A percentile compares a stretch with the other conserved stretches of the same genome.
Conservation (phyloP, 2,888 invertebrate species). For the Tenthredo mesomela region DNA sequence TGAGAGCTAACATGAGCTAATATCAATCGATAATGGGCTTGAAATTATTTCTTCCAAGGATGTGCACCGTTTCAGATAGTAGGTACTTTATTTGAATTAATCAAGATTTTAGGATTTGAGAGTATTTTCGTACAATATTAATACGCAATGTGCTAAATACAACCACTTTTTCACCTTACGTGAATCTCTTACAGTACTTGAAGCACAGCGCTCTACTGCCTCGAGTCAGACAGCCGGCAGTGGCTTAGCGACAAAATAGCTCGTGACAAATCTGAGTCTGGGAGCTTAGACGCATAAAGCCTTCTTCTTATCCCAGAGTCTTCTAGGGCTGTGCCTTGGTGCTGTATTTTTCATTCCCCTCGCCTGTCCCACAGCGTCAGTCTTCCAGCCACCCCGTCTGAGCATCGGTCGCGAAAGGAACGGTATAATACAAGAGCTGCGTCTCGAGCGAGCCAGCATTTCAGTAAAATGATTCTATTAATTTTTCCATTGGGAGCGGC, state of each 20-base stretch:
- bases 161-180: neutral
- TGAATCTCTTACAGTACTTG: neutral
- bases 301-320: constrained; percentile 64
- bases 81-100: neutral
- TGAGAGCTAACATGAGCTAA: neutral
- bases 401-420: constrained; percentile 54
- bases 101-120: neutral
- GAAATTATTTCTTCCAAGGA: neutral
- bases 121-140: neutral
- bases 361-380: constrained; percentile 52
- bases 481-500: constrained; percentile 76
- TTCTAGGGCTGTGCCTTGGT: constrained; percentile 56
- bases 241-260: constrained; percentile 53
- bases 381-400: constrained; percentile 55
- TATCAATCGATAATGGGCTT: neutral
- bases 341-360: constrained; percentile 67
- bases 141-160: neutral
- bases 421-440: constrained; percentile 32
- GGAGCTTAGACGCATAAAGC: constrained; percentile 68
- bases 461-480: constrained; percentile 76
- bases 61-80: neutral
- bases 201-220: neutral
- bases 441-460: constrained; percentile 61
- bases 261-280: constrained; percentile 70
- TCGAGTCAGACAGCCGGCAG: constrained; percentile 28